Conservation (phyloP, 2,113 vertebrate genomes). For the Nesogale talazaci region DNA sequence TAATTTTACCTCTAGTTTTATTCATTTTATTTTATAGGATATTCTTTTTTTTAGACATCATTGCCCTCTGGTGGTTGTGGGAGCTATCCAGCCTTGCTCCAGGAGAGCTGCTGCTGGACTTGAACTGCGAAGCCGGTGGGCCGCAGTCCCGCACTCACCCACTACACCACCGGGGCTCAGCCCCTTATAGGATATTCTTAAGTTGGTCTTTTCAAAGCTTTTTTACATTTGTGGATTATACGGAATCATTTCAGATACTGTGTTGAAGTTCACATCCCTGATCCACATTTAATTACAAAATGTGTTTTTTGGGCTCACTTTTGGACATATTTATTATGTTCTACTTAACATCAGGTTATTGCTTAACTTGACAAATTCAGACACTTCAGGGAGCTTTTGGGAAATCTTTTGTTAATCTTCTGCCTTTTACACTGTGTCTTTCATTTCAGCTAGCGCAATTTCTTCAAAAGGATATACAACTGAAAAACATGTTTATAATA, state of each 20-base stretch:
- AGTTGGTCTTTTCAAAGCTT: too few relatives aligned
- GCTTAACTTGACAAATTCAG: background rate
- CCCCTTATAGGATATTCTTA: too few relatives aligned
- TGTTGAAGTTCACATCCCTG: background rate
- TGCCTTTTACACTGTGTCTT: background rate
- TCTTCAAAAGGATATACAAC: background rate
- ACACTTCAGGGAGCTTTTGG: background rate
- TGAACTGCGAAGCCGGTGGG: too few relatives aligned
- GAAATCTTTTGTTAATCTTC: background rate
- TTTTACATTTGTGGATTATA: too few relatives aligned
- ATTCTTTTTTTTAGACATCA: too few relatives aligned
- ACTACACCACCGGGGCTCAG: too few relatives aligned
- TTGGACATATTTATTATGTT: background rate
- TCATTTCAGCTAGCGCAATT: background rate
- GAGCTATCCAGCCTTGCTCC: too few relatives aligned
- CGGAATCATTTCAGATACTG: background rate
- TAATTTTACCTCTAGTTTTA: too few relatives aligned
- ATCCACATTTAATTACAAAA: background rate
- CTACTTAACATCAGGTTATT: background rate
- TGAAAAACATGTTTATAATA: background rate
- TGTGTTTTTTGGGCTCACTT: background rate
- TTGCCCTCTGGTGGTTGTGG: too few relatives aligned
- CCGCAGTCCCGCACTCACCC: too few relatives aligned
- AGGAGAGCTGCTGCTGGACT: too few relatives aligned
- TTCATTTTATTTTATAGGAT: too few relatives aligned